phyloP scores from a whole-genome alignment of 1,140 invertebrate species.

The Eriosoma lanigerum region DNA sequence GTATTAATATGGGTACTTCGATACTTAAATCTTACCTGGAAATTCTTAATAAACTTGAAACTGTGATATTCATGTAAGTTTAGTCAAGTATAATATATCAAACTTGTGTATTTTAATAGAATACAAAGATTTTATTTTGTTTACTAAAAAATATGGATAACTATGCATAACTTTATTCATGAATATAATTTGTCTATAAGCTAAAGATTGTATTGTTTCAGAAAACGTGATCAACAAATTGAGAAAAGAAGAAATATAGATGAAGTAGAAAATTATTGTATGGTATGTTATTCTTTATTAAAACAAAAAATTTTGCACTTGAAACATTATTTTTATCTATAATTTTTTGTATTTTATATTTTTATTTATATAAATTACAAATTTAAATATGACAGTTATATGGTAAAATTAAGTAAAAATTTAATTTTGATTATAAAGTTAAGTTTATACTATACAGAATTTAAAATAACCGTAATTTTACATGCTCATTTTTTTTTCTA shows the following conservation, averaged over 20 bases:
- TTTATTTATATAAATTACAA: no score
- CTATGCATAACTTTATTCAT: no score
- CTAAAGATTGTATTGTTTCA: background rate
- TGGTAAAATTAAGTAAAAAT: no score
- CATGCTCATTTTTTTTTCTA: no score
- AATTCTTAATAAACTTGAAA: constrained; percentile 26
- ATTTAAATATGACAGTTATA: no score
- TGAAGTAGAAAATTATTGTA: background rate
- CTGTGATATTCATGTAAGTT: constrained; percentile 39
- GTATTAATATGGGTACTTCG: constrained; percentile 9
- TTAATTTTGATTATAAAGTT: no score
- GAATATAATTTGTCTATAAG: background rate
- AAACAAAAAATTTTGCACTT: no score
- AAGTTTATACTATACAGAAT: no score
- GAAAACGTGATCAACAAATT: constrained; percentile 38
- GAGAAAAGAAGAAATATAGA: constrained; percentile 21
- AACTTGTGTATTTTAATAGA: background rate
- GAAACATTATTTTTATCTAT: no score
- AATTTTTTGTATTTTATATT: no score
- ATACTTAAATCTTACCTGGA: background rate
- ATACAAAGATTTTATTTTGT: background rate
- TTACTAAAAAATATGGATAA: background rate
- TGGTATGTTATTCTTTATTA: constrained; percentile 29
- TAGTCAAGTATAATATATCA: background rate
- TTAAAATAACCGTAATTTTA: no score